phyloP scores from a whole-genome alignment of 2,113 vertebrate species.

The Dromaius novaehollandiae region DNA sequence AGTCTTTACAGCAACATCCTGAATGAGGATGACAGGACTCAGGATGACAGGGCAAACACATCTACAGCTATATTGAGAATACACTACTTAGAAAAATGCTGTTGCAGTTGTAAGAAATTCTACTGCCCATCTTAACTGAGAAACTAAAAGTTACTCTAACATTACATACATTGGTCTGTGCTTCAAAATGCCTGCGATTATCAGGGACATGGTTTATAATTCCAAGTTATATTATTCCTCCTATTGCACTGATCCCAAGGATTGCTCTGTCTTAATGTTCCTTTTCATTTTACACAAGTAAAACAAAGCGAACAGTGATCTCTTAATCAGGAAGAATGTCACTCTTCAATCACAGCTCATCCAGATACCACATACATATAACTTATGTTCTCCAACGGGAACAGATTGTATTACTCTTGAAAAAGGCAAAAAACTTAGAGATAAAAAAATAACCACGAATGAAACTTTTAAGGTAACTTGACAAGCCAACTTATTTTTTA shows the following conservation, averaged over 20 bases:
- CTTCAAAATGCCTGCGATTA: accelerated
- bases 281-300: neutral
- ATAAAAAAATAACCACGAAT: neutral
- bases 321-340: neutral
- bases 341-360: neutral
- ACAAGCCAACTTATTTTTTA: neutral
- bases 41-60: conserved; percentile 16
- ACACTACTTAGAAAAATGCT: neutral
- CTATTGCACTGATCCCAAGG: neutral
- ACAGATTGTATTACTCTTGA: accelerated
- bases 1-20: neutral
- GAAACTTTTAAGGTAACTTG: neutral
- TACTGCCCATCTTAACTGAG: neutral
- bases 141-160: neutral
- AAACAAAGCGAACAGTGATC: neutral
- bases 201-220: neutral
- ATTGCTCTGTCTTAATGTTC: accelerated
- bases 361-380: neutral
- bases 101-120: neutral
- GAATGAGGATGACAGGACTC: neutral
- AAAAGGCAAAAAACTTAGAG: accelerated
- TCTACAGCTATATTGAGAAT: neutral
- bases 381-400: neutral
- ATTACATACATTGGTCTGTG: too few species aligned
- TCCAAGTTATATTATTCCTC: neutral